Percentiles rank a stretch among this genome's conserved stretches.
Evolutionary conservation across 2,797 vertebrate species (phyloP).

Genomic region (Acipenser ruthenus): DNA sequence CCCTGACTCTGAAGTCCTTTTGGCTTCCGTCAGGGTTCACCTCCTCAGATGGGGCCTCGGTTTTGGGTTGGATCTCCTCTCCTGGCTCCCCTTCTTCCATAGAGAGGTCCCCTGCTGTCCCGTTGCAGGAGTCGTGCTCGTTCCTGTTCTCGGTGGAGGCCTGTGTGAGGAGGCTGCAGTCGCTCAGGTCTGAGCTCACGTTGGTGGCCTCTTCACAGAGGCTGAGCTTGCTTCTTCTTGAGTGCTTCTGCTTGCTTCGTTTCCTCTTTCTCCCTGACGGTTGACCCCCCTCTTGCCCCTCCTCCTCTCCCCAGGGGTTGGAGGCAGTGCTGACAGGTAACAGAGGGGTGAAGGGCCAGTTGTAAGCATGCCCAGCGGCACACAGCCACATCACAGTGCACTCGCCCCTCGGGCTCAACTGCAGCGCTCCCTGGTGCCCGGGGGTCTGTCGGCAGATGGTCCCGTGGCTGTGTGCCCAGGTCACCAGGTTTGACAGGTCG

Average conservation of each 20-base stretch:
- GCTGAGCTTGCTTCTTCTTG: background rate
- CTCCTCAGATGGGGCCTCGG: background rate
- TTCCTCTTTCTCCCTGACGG: background rate
- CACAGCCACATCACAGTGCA: background rate
- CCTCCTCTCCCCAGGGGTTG: no score
- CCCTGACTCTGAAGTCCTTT: background rate
- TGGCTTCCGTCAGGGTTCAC: background rate
- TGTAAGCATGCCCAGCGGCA: background rate
- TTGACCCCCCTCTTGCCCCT: background rate
- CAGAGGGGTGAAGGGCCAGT: background rate
- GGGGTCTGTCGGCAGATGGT: background rate
- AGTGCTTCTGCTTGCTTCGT: background rate
- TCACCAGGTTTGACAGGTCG: background rate
- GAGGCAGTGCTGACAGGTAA: background rate
- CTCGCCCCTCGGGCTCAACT: background rate
- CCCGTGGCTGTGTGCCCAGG: background rate
- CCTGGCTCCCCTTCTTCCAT: background rate
- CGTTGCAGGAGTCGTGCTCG: background rate
- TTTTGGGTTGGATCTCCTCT: background rate
- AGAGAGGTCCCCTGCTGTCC: background rate
- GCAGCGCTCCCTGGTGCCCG: background rate
- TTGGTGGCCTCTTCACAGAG: background rate
- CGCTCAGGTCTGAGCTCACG: background rate
- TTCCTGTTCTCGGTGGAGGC: background rate
- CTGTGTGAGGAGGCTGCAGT: background rate